Evolutionary conservation across 2,113 vertebrate species (phyloP).

Genomic region (Chlorocebus sabaeus): DNA sequence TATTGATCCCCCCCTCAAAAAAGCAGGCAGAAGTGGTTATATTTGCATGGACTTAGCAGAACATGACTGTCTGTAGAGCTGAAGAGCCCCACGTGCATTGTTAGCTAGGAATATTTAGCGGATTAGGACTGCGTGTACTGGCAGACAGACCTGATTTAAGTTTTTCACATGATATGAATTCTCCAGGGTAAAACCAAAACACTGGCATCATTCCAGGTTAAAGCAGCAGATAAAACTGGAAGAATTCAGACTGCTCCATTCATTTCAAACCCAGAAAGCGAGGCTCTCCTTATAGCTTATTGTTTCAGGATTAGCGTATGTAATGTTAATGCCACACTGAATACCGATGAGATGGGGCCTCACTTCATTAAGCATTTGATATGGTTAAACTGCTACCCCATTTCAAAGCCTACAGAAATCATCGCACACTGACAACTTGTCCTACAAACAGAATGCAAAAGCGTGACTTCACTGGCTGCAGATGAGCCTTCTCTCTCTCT

Average conservation of each 20-base stretch:
- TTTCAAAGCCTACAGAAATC: not conserved
- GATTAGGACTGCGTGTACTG: not conserved
- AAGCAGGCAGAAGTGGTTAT: constrained; percentile 42
- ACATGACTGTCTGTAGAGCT: constrained; percentile 28
- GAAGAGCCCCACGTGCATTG: not conserved
- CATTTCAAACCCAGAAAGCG: not conserved
- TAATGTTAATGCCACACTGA: not conserved
- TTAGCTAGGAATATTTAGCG: constrained; percentile 65
- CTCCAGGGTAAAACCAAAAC: constrained; percentile 31
- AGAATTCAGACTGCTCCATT: constrained; percentile 18
- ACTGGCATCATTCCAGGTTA: constrained; percentile 51
- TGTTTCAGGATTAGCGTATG: constrained; percentile 53
- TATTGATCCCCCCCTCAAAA: constrained; percentile 24
- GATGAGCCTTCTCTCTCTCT: not conserved
- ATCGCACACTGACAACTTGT: not conserved
- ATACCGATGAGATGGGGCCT: constrained; percentile 38
- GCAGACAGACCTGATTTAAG: constrained; percentile 56
- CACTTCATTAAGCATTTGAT: constrained; percentile 43
- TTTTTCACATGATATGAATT: constrained; percentile 57
- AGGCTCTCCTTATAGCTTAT: not conserved
- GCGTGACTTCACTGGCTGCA: not conserved
- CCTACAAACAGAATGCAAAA: not conserved
- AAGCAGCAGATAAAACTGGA: constrained; percentile 39
- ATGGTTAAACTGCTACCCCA: not conserved
- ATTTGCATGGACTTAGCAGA: constrained; percentile 54